Percentiles rank a stretch among this genome's conserved stretches.
phyloP scores from a whole-genome alignment of 2,113 vertebrate genomes.

The Phaetusa simplex region DNA sequence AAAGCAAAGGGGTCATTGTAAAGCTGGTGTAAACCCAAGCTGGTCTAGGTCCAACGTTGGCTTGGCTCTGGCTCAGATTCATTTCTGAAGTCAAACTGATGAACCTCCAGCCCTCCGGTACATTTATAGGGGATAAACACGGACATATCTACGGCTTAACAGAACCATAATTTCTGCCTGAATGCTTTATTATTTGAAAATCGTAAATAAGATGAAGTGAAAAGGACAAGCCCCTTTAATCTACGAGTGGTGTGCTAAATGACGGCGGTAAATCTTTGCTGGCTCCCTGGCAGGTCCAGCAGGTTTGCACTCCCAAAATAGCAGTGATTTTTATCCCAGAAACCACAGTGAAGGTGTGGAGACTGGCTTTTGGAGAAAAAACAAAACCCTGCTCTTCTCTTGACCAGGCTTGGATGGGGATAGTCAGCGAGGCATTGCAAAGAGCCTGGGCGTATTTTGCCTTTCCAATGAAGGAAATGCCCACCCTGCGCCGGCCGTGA shows the following conservation, averaged over 20 bases:
- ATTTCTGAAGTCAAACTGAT: background rate
- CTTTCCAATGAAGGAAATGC: background rate
- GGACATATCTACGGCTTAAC: background rate
- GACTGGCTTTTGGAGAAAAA: background rate
- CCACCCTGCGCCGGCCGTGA: background rate
- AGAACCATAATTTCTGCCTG: slow-evolving; percentile 47
- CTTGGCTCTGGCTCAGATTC: background rate
- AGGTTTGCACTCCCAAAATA: slow-evolving; percentile 12
- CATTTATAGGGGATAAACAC: background rate
- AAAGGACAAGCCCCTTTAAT: slow-evolving; percentile 61
- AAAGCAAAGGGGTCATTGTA: background rate
- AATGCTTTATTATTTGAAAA: slow-evolving; percentile 60
- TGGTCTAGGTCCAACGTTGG: background rate
- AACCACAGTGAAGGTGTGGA: background rate
- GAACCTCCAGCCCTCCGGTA: slow-evolving; percentile 17
- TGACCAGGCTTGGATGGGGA: background rate
- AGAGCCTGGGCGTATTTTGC: background rate
- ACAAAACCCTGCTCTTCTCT: background rate
- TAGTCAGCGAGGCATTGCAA: background rate
- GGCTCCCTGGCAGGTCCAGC: background rate
- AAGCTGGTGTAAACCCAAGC: background rate
- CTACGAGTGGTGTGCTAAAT: slow-evolving; percentile 32
- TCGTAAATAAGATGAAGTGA: slow-evolving; percentile 46
- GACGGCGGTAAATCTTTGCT: slow-evolving; percentile 20
- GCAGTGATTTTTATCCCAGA: background rate